Evolutionary conservation across 2,113 vertebrate genomes (phyloP).

Genomic region (Tonatia bakeri): DNA sequence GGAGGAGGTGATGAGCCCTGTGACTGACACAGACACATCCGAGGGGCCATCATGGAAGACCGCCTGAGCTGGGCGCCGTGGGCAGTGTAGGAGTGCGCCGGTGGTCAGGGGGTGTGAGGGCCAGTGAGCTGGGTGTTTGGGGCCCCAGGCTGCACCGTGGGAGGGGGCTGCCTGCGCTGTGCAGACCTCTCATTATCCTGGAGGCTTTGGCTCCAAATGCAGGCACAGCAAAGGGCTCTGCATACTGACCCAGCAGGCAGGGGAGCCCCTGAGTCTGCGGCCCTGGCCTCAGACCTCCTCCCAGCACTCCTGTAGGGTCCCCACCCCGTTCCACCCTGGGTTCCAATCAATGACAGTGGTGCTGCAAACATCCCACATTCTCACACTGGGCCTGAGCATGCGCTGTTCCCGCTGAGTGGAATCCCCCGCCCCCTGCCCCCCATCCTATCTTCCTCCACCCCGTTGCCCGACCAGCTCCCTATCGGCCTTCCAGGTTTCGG

Average conservation of each 20-base stretch:
- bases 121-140: background rate
- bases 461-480: background rate
- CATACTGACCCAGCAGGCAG: background rate
- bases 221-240: fast-evolving
- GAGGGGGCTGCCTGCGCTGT: background rate
- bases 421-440: no score
- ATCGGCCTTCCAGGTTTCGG: background rate
- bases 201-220: background rate
- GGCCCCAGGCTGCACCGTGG: fast-evolving
- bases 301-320: fast-evolving
- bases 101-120: background rate
- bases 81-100: background rate
- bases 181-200: background rate
- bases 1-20: fast-evolving
- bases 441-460: background rate
- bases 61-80: background rate
- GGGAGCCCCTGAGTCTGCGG: background rate
- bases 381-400: fast-evolving
- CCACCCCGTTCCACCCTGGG: no score
- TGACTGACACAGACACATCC: fast-evolving
- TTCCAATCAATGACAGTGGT: background rate
- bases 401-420: no score
- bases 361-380: background rate
- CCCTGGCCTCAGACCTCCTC: background rate
- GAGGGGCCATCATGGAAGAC: background rate